A percentile compares a stretch with the other conserved stretches of the same genome.
Conservation (phyloP, 2,888 invertebrate species). For the Mythimna loreyi region DNA sequence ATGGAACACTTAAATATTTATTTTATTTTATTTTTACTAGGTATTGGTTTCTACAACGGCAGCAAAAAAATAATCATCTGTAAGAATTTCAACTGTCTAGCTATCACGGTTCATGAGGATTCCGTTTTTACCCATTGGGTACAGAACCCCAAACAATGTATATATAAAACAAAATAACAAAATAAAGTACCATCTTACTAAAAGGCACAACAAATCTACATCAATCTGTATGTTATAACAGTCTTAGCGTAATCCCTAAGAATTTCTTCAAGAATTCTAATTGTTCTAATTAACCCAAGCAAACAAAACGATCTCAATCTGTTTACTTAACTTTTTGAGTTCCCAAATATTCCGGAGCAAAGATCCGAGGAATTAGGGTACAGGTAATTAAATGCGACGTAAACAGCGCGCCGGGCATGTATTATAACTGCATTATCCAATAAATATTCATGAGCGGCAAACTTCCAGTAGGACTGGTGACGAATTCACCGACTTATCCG, state of each 20-base stretch:
- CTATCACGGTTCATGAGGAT: too few relatives aligned
- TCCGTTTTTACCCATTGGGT: too few relatives aligned
- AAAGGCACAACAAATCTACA: neutral
- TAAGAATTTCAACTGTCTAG: too few relatives aligned
- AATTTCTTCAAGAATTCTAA: slow-evolving; percentile 43
- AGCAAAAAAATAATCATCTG: too few relatives aligned
- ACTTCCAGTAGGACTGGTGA: slow-evolving; percentile 84
- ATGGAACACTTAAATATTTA: too few relatives aligned
- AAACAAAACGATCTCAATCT: slow-evolving; percentile 48
- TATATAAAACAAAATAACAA: too few relatives aligned
- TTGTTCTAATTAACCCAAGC: slow-evolving; percentile 45
- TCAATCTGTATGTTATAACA: slow-evolving; percentile 17
- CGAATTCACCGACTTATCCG: slow-evolving; percentile 81
- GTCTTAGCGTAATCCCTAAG: slow-evolving; percentile 15
- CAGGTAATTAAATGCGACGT: slow-evolving; percentile 78
- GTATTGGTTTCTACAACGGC: too few relatives aligned
- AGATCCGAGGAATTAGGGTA: slow-evolving; percentile 73
- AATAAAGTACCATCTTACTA: neutral
- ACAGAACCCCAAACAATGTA: too few relatives aligned
- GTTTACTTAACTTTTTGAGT: slow-evolving; percentile 27
- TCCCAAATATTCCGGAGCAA: slow-evolving; percentile 57
- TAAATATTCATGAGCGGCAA: slow-evolving; percentile 87
- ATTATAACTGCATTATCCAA: slow-evolving; percentile 87
- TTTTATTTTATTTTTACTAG: too few relatives aligned
- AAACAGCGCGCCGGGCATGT: slow-evolving; percentile 75